A percentile compares a stretch with the other conserved stretches of the same genome.
Conservation (phyloP, 2,888 invertebrate species). For the Rotaria sp. region DNA sequence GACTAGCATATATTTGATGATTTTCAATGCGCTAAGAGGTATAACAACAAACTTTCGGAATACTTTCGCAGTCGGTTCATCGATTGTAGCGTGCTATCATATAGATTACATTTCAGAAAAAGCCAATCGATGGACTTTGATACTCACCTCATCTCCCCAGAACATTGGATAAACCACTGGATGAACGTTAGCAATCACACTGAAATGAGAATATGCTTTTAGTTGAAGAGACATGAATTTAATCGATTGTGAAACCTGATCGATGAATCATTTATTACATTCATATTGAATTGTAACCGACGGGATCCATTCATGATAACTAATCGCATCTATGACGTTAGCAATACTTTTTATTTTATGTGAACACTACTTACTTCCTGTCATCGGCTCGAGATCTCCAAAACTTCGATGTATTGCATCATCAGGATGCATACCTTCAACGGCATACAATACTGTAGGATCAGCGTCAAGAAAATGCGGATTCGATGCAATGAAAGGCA, state of each 20-base stretch:
- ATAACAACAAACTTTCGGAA: too few relatives aligned
- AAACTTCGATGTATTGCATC: slow-evolving; percentile 14
- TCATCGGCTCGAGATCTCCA: slow-evolving; percentile 30
- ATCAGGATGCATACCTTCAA: slow-evolving; percentile 30
- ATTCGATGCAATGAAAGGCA: slow-evolving; percentile 47
- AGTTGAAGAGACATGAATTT: too few relatives aligned
- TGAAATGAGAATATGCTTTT: too few relatives aligned
- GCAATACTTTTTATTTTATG: background rate
- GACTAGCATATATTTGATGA: too few relatives aligned
- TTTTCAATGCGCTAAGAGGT: too few relatives aligned
- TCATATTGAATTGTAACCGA: slow-evolving; percentile 39
- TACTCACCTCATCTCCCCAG: too few relatives aligned
- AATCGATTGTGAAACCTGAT: slow-evolving; percentile 1
- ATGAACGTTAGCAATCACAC: too few relatives aligned
- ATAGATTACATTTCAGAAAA: too few relatives aligned
- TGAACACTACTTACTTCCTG: slow-evolving; percentile 1
- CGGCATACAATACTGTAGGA: slow-evolving; percentile 36
- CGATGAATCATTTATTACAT: slow-evolving; percentile 25
- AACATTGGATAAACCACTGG: too few relatives aligned
- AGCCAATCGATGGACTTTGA: too few relatives aligned
- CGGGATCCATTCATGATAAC: slow-evolving; percentile 37
- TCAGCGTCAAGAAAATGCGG: slow-evolving; percentile 51
- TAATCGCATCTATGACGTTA: background rate
- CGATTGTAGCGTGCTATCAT: too few relatives aligned
- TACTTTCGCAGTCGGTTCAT: too few relatives aligned